Percentiles rank a stretch among this genome's conserved stretches.
Conservation (phyloP, 2,113 vertebrate species). For the Mesitornis unicolor region DNA sequence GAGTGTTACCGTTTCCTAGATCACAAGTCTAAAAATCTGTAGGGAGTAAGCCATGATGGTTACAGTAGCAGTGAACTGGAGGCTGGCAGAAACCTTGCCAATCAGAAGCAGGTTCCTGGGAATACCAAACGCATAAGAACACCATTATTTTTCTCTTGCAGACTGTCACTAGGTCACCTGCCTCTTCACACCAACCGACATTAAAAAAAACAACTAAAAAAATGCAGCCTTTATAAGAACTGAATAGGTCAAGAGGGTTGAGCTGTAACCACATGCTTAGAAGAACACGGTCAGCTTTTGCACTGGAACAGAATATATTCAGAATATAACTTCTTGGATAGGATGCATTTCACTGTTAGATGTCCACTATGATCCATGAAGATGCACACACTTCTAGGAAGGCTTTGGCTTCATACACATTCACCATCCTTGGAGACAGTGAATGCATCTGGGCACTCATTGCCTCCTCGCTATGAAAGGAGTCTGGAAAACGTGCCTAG, state of each 20-base stretch:
- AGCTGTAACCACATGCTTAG: background rate
- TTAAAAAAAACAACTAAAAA: background rate
- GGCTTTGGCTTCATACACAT: background rate
- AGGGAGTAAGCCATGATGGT: background rate
- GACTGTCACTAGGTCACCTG: background rate
- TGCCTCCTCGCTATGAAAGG: background rate
- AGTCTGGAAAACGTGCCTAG: background rate
- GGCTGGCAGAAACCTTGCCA: background rate
- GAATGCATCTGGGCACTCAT: background rate
- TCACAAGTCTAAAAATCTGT: background rate
- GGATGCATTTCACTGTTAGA: background rate
- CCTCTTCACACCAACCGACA: background rate
- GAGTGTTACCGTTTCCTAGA: background rate
- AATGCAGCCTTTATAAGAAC: background rate
- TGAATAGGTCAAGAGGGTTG: background rate
- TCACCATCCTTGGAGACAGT: background rate
- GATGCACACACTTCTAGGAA: background rate
- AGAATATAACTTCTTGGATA: background rate
- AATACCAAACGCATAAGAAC: background rate
- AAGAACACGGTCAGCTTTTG: background rate
- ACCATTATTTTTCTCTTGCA: background rate
- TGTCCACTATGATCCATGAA: background rate
- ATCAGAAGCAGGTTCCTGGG: background rate
- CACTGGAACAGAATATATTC: background rate
- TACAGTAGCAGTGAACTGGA: background rate